A percentile compares a stretch with the other conserved stretches of the same genome.
phyloP scores from a whole-genome alignment of 2,113 vertebrate species.

The Myotis yumanensis region DNA sequence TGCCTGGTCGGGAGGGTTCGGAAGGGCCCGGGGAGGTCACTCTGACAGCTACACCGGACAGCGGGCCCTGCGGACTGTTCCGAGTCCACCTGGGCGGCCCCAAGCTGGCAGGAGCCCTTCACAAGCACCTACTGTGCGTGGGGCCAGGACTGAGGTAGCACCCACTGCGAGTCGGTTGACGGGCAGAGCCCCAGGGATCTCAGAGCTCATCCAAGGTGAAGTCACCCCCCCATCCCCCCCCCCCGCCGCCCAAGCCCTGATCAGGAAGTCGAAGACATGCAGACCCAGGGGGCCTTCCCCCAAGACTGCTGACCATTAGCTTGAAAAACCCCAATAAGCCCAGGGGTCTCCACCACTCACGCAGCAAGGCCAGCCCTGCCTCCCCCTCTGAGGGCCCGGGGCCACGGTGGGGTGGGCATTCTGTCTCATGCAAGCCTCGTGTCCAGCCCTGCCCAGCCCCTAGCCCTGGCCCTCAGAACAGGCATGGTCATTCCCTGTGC shows the following conservation, averaged over 20 bases:
- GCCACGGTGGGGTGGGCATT: not conserved
- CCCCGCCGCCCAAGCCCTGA: too few species aligned
- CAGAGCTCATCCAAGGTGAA: rapidly evolving
- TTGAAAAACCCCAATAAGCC: rapidly evolving
- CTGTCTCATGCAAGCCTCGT: too few species aligned
- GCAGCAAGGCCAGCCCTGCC: not conserved
- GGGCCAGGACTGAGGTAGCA: not conserved
- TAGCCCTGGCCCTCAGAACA: not conserved
- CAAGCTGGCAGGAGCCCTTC: rapidly evolving
- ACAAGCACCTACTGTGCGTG: rapidly evolving
- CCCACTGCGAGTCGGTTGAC: not conserved
- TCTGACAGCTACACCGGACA: rapidly evolving
- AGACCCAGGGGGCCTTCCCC: not conserved
- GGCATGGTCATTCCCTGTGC: rapidly evolving
- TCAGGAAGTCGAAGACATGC: not conserved
- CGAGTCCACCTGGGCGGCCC: rapidly evolving
- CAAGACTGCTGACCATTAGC: not conserved
- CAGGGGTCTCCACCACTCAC: rapidly evolving
- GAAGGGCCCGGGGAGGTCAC: rapidly evolving
- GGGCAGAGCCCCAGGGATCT: rapidly evolving
- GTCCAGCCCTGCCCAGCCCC: not conserved
- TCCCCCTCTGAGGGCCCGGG: not conserved
- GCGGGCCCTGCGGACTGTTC: rapidly evolving
- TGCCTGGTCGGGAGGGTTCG: not conserved
- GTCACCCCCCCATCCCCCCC: too few species aligned